These are phyloP conservation scores for Rissa tridactyla DNA, from an alignment of 2,113 vertebrate genomes.

Conservation along the genomic window DNA sequence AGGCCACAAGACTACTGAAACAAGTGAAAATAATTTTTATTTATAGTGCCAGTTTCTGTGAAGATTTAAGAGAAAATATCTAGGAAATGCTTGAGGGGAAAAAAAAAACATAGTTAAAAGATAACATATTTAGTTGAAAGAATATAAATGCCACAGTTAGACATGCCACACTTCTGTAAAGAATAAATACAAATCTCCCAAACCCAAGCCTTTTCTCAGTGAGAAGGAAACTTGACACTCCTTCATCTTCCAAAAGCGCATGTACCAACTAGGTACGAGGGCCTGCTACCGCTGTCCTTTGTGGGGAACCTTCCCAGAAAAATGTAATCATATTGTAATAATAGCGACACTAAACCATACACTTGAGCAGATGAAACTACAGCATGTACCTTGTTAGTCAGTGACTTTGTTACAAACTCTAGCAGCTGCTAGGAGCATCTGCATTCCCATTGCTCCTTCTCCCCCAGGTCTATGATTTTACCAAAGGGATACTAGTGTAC, in stretches of 20 bases:
- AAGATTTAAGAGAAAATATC: neutral
- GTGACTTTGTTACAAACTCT: neutral
- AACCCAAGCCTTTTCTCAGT: neutral
- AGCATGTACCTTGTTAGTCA: neutral
- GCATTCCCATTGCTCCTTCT: neutral
- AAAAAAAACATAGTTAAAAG: neutral
- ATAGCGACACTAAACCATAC: neutral
- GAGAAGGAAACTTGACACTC: neutral
- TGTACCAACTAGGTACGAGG: neutral
- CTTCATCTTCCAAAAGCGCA: neutral
- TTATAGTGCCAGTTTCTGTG: neutral
- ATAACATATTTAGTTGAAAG: neutral
- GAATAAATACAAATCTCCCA: neutral
- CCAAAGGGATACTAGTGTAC: neutral
- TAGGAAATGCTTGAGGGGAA: neutral
- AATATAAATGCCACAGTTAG: neutral
- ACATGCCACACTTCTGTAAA: neutral
- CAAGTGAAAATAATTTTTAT: neutral
- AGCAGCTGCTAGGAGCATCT: neutral
- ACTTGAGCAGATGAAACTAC: neutral
- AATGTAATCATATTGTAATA: neutral
- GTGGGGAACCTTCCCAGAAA: neutral
- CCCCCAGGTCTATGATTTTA: neutral
- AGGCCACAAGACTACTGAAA: neutral
- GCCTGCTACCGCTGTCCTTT: neutral